Percentiles rank a stretch among this genome's conserved stretches.
These are phyloP conservation scores for Periplaneta americana DNA, from an alignment of 1,140 invertebrate species.

Conservation along the genomic window DNA sequence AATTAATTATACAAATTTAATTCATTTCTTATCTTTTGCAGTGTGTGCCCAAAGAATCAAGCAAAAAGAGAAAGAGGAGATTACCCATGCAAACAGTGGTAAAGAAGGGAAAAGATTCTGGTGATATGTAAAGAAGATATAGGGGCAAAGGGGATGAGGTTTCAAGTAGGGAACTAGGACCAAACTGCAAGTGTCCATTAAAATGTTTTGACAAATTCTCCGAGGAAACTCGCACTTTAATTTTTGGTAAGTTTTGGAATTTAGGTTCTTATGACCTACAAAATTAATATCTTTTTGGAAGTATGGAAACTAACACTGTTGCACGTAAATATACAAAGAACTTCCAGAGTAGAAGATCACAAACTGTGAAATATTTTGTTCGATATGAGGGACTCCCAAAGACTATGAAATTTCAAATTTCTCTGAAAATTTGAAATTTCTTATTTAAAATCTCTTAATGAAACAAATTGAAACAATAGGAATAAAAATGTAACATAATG, in stretches of 20 bases:
- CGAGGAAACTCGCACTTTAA: not conserved
- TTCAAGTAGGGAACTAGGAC: not conserved
- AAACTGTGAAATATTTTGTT: not conserved
- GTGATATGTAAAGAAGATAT: not conserved
- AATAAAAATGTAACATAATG: too few relatives aligned
- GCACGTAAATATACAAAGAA: not conserved
- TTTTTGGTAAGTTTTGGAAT: not conserved
- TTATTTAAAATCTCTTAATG: too few relatives aligned
- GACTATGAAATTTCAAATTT: too few relatives aligned
- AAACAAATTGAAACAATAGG: too few relatives aligned
- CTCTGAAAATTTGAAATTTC: too few relatives aligned
- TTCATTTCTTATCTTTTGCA: too few relatives aligned
- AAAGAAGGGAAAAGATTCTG: not conserved
- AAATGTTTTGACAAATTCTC: not conserved
- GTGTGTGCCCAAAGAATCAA: too few relatives aligned
- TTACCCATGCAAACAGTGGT: too few relatives aligned
- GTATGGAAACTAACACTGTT: not conserved
- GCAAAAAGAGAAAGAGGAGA: too few relatives aligned
- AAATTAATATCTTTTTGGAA: not conserved
- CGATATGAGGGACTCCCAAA: not conserved
- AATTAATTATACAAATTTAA: too few relatives aligned
- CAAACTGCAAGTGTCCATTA: not conserved
- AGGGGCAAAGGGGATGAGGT: not conserved
- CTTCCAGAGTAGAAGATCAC: not conserved
- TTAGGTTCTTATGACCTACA: not conserved